Percentiles rank a stretch among this genome's conserved stretches.
phyloP scores from a whole-genome alignment of 2,888 invertebrate genomes.

The Rhagonycha fulva region DNA sequence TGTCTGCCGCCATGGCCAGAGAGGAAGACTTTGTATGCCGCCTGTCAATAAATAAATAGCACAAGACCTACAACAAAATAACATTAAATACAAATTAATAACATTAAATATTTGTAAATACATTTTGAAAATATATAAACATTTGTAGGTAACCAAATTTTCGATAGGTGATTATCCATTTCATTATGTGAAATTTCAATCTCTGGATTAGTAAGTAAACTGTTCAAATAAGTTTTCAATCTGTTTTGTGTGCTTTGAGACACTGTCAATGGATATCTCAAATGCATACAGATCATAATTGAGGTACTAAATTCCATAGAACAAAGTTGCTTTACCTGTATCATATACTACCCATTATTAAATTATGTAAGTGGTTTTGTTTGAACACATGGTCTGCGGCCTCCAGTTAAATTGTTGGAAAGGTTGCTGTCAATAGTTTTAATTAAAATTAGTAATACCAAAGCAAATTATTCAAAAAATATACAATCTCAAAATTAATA shows the following conservation, averaged over 20 bases:
- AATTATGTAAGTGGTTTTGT: neutral
- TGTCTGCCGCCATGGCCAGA: too few relatives aligned
- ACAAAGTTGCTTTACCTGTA: neutral
- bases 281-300: too few relatives aligned
- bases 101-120: too few relatives aligned
- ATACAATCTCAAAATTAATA: neutral
- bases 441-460: neutral
- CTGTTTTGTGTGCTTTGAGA: neutral
- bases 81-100: too few relatives aligned
- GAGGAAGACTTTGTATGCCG: too few relatives aligned
- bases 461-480: neutral
- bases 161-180: neutral
- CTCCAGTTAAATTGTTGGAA: neutral
- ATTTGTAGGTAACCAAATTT: too few relatives aligned
- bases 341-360: neutral
- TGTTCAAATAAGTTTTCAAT: neutral
- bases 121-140: too few relatives aligned
- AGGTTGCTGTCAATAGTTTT: neutral
- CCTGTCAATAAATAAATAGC: too few relatives aligned
- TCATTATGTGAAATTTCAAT: neutral
- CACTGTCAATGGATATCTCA: neutral
- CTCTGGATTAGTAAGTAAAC: neutral
- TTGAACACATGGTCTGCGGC: neutral
- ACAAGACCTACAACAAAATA: too few relatives aligned
- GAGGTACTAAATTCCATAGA: neutral